Percentiles rank a stretch among this genome's conserved stretches.
These are phyloP conservation scores for Ceyx melanurus DNA, from an alignment of 2,113 vertebrate species.

Conservation along the genomic window DNA sequence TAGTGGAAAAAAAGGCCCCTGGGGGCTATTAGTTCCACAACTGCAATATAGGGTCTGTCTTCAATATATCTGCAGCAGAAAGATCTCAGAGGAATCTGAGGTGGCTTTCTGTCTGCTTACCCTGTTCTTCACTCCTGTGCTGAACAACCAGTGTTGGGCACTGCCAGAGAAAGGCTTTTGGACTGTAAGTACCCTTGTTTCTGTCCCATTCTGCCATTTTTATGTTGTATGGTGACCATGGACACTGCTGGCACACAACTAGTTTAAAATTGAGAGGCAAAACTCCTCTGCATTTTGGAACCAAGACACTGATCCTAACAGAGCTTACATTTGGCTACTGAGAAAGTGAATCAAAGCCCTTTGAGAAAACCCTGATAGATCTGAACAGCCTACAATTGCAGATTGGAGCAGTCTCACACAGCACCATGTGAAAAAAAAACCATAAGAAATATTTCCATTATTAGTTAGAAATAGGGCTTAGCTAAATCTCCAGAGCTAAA, in stretches of 20 bases:
- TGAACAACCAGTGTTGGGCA: background rate
- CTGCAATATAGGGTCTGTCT: background rate
- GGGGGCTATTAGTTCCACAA: background rate
- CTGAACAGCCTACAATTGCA: background rate
- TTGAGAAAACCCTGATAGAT: background rate
- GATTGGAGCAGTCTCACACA: background rate
- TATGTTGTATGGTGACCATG: background rate
- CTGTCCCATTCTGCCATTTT: background rate
- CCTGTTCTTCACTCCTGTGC: background rate
- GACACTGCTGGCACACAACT: background rate
- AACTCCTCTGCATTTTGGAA: background rate
- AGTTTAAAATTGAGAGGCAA: background rate
- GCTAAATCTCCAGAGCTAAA: background rate
- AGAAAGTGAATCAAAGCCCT: background rate
- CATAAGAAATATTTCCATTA: background rate
- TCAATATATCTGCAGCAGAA: background rate
- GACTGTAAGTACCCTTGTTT: background rate
- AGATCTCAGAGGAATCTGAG: background rate
- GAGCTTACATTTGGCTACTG: background rate
- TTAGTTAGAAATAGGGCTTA: background rate
- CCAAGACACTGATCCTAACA: background rate
- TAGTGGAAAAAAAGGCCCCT: background rate
- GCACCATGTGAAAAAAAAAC: background rate
- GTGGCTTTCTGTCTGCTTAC: background rate
- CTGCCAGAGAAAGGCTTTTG: background rate